A percentile compares a stretch with the other conserved stretches of the same genome.
phyloP scores from a whole-genome alignment of 2,888 invertebrate species.

The Patella ulyssiponensis region DNA sequence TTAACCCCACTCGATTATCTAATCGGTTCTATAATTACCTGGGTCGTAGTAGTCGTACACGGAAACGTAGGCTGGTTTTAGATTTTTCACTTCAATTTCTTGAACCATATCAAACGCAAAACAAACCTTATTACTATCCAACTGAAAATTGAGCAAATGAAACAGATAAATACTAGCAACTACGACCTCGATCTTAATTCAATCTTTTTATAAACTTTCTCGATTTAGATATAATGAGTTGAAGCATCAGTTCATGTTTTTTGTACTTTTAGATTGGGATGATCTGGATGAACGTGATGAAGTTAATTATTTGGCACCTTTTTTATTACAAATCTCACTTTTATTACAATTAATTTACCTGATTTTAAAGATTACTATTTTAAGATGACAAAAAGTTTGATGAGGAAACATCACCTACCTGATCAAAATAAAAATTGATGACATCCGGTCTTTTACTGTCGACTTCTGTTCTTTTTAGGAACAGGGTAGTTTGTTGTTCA shows the following conservation, averaged over 20 bases:
- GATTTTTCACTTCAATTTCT: constrained; percentile 84
- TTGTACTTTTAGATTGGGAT: no score
- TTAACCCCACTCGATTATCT: no score
- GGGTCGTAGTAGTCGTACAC: constrained; percentile 93
- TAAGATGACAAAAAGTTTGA: not conserved
- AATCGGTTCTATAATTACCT: constrained; percentile 77
- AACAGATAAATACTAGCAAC: no score
- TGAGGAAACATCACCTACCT: constrained; percentile 43
- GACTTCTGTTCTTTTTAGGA: constrained; percentile 58
- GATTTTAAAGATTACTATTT: no score
- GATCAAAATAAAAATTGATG: constrained; percentile 65
- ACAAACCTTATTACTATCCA: constrained; percentile 48
- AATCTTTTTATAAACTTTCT: no score
- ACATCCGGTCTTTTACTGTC: constrained; percentile 45
- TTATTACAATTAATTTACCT: no score
- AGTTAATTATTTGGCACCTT: no score
- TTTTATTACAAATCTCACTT: no score
- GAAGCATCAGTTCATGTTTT: no score
- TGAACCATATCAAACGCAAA: constrained; percentile 60
- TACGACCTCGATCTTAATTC: no score
- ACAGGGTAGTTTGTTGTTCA: constrained; percentile 20
- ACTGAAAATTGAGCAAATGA: constrained; percentile 22
- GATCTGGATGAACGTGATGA: no score
- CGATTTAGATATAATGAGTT: no score
- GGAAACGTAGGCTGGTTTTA: constrained; percentile 87